Conservation (phyloP, 2,113 vertebrate genomes). For the Mesoclemmys tuberculata region DNA sequence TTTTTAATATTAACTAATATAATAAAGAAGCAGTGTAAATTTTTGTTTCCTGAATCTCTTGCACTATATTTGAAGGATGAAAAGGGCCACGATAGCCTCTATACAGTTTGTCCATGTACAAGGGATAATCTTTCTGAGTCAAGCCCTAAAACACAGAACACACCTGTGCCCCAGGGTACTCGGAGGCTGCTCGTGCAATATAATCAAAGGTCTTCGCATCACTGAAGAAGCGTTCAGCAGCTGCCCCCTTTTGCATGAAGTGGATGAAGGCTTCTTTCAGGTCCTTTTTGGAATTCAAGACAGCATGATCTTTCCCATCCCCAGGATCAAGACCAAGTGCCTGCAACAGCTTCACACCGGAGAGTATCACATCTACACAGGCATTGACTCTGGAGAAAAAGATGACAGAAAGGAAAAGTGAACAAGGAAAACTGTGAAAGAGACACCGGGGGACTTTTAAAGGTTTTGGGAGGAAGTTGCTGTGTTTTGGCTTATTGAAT, state of each 20-base stretch:
- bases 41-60: fast-evolving
- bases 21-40: fast-evolving
- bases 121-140: fast-evolving
- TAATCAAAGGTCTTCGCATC: conserved; percentile 83
- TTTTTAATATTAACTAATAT: background rate
- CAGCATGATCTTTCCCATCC: conserved; percentile 81
- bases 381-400: conserved; percentile 88
- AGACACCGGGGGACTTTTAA: background rate
- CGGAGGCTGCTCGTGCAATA: conserved; percentile 85
- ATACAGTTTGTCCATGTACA: background rate
- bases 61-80: background rate
- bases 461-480: background rate
- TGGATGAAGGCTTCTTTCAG: conserved; percentile 89
- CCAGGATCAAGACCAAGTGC: conserved; percentile 86
- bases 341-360: conserved; percentile 91
- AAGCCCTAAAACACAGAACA: fast-evolving
- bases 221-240: conserved; percentile 95
- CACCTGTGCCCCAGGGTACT: conserved; percentile 91
- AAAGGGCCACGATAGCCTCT: fast-evolving
- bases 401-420: background rate
- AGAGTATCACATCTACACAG: conserved; percentile 95
- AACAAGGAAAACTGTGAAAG: background rate
- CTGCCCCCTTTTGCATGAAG: conserved; percentile 91
- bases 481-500: background rate
- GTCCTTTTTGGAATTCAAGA: conserved; percentile 85